phyloP scores from a whole-genome alignment of 2,113 vertebrate genomes.

The Cacatua alba region DNA sequence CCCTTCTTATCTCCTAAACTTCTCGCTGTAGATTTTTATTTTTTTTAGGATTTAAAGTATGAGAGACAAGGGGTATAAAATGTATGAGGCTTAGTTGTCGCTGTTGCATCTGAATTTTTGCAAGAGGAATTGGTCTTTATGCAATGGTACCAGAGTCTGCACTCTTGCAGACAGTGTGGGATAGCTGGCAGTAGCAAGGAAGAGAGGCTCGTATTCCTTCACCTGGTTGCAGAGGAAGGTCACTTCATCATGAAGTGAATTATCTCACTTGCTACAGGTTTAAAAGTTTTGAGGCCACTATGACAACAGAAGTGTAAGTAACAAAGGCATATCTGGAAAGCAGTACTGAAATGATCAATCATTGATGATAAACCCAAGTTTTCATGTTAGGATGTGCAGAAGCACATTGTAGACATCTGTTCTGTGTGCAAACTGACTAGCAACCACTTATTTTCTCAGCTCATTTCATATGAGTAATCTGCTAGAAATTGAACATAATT shows the following conservation, averaged over 20 bases:
- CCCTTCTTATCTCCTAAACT: not conserved
- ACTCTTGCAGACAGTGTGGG: fast-evolving
- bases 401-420: slow-evolving; percentile 15
- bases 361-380: slow-evolving; percentile 24
- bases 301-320: not conserved
- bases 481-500: not conserved
- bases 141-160: not conserved
- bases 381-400: slow-evolving; percentile 20
- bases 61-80: not conserved
- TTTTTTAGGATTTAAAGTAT: not conserved
- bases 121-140: not conserved
- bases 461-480: not conserved
- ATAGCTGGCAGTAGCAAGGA: not conserved
- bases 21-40: not conserved
- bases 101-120: not conserved
- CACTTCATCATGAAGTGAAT: not conserved
- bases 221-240: not conserved
- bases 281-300: not conserved
- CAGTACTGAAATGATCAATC: slow-evolving; percentile 5
- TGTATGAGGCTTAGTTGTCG: not conserved
- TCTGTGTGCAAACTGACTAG: not conserved
- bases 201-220: not conserved
- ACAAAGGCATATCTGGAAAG: not conserved
- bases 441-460: not conserved
- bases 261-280: not conserved